Conservation (phyloP, 2,113 vertebrate genomes). For the Poecile atricapillus region DNA sequence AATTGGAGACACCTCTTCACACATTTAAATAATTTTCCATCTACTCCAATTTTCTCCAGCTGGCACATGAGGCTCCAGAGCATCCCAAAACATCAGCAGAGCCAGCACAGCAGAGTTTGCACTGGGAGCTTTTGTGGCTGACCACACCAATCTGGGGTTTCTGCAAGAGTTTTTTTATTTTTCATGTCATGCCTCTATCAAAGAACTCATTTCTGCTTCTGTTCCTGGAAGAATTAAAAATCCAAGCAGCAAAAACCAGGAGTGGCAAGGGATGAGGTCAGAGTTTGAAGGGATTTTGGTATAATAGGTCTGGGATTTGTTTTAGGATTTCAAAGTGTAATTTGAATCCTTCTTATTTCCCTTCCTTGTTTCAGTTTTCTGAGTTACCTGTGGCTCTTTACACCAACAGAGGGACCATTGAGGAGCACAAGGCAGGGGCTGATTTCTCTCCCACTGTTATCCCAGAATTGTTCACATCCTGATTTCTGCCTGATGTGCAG, state of each 20-base stretch:
- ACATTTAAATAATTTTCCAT: not conserved
- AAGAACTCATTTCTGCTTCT: not conserved
- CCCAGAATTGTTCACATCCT: not conserved
- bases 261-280: not conserved
- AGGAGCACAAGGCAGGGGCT: not conserved
- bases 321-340: not conserved
- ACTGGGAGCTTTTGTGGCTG: not conserved
- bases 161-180: not conserved
- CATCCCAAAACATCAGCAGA: not conserved
- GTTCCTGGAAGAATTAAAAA: not conserved
- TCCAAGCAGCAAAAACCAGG: not conserved
- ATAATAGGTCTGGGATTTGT: not conserved
- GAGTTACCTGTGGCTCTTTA: not conserved
- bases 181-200: not conserved
- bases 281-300: not conserved
- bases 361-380: not conserved
- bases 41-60: not conserved
- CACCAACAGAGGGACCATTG: fast-evolving
- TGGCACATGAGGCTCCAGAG: not conserved
- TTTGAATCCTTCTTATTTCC: not conserved
- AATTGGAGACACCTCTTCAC: not conserved
- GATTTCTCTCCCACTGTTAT: not conserved
- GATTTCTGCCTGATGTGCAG: not conserved
- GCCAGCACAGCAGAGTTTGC: not conserved
- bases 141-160: not conserved